Evolutionary conservation across 2,113 vertebrate species (phyloP).

Genomic region (Chloroceryle aenea): DNA sequence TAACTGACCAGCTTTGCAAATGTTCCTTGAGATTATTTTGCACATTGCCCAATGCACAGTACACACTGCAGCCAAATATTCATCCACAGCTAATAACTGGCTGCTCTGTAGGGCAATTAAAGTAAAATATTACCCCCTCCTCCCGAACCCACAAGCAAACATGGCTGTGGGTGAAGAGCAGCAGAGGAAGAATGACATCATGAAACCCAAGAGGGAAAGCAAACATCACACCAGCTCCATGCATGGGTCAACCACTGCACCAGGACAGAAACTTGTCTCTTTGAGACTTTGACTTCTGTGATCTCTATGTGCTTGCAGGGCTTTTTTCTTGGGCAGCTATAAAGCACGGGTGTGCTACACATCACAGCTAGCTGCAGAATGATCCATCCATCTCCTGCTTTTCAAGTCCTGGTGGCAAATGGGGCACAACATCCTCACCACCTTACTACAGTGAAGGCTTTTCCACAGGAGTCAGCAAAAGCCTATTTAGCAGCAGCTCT

Average conservation of each 20-base stretch:
- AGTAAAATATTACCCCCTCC: background rate
- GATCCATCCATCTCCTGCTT: background rate
- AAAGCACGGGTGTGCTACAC: background rate
- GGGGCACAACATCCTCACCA: background rate
- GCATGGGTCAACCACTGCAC: background rate
- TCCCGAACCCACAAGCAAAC: constrained; percentile 32
- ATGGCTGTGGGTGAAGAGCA: background rate
- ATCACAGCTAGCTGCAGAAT: background rate
- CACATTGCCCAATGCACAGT: background rate
- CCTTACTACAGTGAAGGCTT: background rate
- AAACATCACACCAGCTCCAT: background rate
- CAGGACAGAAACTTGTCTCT: background rate
- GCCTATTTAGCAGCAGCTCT: background rate
- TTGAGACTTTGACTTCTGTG: background rate
- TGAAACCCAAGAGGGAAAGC: constrained; percentile 30
- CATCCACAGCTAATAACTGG: background rate
- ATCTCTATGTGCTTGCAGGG: background rate
- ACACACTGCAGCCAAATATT: background rate
- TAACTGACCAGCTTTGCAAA: background rate
- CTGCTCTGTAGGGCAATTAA: background rate
- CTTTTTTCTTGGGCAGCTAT: background rate
- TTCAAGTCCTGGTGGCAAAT: background rate
- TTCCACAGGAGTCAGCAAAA: background rate
- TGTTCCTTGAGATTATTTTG: background rate
- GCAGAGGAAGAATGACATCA: constrained; percentile 35